Percentiles rank a stretch among this genome's conserved stretches.
Conservation (phyloP, 1,140 invertebrate species). For the Ceratosolen solmsi region DNA sequence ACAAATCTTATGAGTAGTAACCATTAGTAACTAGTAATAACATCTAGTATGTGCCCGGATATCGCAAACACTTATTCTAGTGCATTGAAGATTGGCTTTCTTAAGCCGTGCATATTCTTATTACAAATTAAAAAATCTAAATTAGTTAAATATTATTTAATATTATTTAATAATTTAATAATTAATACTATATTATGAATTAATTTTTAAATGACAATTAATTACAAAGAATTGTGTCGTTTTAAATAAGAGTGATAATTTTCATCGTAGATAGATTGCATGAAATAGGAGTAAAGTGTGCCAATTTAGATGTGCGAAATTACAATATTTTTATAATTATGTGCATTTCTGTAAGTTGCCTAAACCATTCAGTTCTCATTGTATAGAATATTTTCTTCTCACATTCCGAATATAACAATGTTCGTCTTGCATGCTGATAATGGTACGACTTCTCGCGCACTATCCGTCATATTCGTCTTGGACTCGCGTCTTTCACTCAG, state of each 20-base stretch:
- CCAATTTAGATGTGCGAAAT: neutral
- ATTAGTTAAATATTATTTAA: no score
- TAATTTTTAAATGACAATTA: neutral
- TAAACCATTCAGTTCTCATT: neutral
- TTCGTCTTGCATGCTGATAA: neutral
- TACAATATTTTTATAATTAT: neutral
- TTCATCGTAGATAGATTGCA: neutral
- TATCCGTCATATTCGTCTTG: neutral
- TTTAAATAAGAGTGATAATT: neutral
- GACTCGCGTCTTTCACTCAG: conserved; percentile 22
- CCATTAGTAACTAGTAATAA: no score
- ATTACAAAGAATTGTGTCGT: neutral
- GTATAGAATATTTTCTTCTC: conserved; percentile 12
- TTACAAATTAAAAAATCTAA: no score
- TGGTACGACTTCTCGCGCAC: conserved; percentile 22
- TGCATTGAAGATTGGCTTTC: no score
- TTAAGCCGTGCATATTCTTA: no score
- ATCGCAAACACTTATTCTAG: no score
- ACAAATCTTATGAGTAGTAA: no score
- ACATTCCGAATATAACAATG: conserved; percentile 29
- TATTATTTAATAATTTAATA: no score
- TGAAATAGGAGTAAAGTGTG: neutral
- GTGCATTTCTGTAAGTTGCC: neutral
- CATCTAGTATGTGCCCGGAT: no score
- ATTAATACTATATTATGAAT: neutral